Percentiles rank a stretch among this genome's conserved stretches.
phyloP scores from a whole-genome alignment of 2,888 invertebrate species.

The Alviniconcha strummeri region DNA sequence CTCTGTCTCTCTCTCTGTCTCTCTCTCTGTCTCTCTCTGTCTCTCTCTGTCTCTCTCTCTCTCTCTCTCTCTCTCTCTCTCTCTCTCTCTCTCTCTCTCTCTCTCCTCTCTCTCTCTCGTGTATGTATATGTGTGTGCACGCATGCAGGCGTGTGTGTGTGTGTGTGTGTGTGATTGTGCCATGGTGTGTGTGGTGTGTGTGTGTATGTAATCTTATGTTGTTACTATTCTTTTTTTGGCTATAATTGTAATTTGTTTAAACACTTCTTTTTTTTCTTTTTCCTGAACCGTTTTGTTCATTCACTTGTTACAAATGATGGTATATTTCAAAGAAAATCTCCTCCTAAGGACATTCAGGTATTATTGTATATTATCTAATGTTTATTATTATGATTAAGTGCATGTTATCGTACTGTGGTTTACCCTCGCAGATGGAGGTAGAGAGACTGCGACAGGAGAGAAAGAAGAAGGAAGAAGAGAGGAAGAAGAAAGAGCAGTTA shows the following conservation, averaged over 20 bases:
- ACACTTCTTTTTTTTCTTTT: not conserved
- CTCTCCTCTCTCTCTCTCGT: not conserved
- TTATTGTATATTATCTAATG: not conserved
- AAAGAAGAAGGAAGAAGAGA: slow-evolving; percentile 53
- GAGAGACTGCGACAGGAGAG: slow-evolving; percentile 55
- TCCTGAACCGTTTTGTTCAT: not conserved
- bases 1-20: not conserved
- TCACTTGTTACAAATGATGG: not conserved
- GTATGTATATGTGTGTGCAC: no score
- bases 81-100: not conserved
- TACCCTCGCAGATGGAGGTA: slow-evolving; percentile 52
- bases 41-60: not conserved
- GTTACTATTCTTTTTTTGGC: not conserved
- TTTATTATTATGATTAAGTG: not conserved
- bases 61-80: not conserved
- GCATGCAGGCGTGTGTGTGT: not conserved
- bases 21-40: not conserved
- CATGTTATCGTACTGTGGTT: not conserved
- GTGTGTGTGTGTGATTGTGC: not conserved
- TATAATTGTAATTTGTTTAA: not conserved
- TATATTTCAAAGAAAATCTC: not conserved
- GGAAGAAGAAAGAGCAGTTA: no score
- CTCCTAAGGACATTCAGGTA: not conserved
- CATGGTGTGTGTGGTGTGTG: not conserved
- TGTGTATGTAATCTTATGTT: not conserved